Conservation (phyloP, 1,140 invertebrate species). For the Augochlora pura region DNA sequence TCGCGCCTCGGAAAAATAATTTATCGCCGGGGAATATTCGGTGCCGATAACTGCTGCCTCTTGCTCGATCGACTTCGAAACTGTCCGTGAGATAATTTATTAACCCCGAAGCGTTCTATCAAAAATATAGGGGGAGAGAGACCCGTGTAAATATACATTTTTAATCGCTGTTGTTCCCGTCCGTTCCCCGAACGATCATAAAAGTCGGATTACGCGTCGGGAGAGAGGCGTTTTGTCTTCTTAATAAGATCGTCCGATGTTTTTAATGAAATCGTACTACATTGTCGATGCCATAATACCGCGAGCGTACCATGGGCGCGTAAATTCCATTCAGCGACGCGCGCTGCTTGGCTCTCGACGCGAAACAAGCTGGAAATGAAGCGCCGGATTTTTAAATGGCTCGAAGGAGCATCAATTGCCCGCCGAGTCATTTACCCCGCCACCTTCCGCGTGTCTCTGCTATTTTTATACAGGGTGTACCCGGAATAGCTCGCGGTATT, state of each 20-base stretch:
- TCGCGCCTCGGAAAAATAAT: conserved; percentile 55
- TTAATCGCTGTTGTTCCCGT: neutral
- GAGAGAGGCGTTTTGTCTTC: too few species aligned
- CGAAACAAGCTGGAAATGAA: neutral
- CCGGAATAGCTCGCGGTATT: too few species aligned
- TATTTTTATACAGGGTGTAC: neutral
- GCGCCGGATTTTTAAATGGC: neutral
- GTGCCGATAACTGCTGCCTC: conserved; percentile 34
- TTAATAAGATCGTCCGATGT: too few species aligned
- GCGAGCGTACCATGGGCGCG: too few species aligned
- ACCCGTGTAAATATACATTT: neutral
- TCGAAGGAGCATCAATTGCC: neutral
- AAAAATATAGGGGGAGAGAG: neutral
- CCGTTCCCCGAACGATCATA: neutral
- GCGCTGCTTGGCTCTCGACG: neutral
- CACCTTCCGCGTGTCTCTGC: conserved; percentile 9
- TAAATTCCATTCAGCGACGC: neutral
- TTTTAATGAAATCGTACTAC: too few species aligned
- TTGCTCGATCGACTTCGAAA: conserved; percentile 38
- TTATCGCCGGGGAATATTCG: conserved; percentile 54
- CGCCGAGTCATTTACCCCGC: neutral
- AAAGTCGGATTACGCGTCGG: neutral
- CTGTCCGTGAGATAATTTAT: conserved; percentile 21
- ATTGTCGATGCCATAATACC: too few species aligned
- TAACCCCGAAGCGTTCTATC: neutral